Evolutionary conservation across 2,888 invertebrate genomes (phyloP), one percentile per base, ranked within the genome.

Genomic region (Chrysomela aeneicollis): DNA sequence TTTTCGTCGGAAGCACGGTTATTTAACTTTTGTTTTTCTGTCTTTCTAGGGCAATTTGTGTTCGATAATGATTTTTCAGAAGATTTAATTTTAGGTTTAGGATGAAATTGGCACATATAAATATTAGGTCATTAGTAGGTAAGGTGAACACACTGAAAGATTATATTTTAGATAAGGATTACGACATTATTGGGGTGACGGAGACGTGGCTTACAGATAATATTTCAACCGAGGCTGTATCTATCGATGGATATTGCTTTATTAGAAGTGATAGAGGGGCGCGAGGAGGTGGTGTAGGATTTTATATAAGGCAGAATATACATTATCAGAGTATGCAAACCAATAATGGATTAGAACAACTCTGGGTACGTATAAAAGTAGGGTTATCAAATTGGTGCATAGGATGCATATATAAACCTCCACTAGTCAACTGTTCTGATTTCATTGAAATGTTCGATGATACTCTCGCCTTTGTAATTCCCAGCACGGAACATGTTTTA

Each of bases 201-300:
- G 60, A 60, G 19, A 60, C 60, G 17, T 60, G 52, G 37, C 52
- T 52, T 1, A 51, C 17, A 52, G 32, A n/a, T 37, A 60, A 53
- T 19, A 37, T 60, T 51, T n/a, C 12, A 15, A 21, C 35, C 37
- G 32, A 19, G 21, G 30, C 19, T 22, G 12, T 60, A 52, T 18
- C 19, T 35, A 60, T 60, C 5, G 35, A 51, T 10, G 60, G 51
- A 52, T 60, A 60, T 60, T 30, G 17, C 15, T 21, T 60, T 52
- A 21, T 60, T 17, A 60, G 60, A 60, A 26, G 21, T 35, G 60
- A 60, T 37, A 60, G 52, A 18, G 32, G 52, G 22, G 42, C 18
- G 21, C 51, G 60, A 19, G 60, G 52, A 9, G 60, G 37, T n/a
- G 52, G 51, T 22, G 22, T 60, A 52, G 51, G 35, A 35, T 35